phyloP scores from a whole-genome alignment of 2,113 vertebrate species.

The Platysternon megacephalum region DNA sequence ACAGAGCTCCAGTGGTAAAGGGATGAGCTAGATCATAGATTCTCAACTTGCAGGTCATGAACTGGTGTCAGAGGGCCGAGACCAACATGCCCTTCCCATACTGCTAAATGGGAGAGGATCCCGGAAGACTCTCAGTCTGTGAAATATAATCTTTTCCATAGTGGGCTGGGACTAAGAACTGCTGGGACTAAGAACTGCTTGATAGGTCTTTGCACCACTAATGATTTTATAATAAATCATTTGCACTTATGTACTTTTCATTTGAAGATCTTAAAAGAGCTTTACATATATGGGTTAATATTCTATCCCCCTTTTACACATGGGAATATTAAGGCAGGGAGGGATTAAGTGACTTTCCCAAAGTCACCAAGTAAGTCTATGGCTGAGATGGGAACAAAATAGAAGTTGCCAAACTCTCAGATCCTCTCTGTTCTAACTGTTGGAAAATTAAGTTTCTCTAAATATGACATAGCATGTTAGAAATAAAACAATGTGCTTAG shows the following conservation, averaged over 20 bases:
- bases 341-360: not conserved
- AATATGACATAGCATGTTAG: not conserved
- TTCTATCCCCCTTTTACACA: not conserved
- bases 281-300: not conserved
- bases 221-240: not conserved
- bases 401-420: not conserved
- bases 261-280: not conserved
- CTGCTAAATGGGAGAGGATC: not conserved
- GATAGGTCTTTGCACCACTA: fast-evolving
- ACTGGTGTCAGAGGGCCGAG: not conserved
- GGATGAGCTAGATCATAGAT: not conserved
- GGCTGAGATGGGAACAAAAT: not conserved
- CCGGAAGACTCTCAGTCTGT: not conserved
- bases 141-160: not conserved
- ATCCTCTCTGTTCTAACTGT: not conserved
- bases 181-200: too few species aligned
- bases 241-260: not conserved
- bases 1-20: not conserved
- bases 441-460: not conserved
- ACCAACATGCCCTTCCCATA: not conserved
- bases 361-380: not conserved
- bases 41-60: not conserved
- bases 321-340: not conserved
- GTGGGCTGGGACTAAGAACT: not conserved
- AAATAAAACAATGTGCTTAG: not conserved